These are phyloP conservation scores for Ceryle rudis DNA, from an alignment of 2,797 vertebrate genomes.

Conservation along the genomic window DNA sequence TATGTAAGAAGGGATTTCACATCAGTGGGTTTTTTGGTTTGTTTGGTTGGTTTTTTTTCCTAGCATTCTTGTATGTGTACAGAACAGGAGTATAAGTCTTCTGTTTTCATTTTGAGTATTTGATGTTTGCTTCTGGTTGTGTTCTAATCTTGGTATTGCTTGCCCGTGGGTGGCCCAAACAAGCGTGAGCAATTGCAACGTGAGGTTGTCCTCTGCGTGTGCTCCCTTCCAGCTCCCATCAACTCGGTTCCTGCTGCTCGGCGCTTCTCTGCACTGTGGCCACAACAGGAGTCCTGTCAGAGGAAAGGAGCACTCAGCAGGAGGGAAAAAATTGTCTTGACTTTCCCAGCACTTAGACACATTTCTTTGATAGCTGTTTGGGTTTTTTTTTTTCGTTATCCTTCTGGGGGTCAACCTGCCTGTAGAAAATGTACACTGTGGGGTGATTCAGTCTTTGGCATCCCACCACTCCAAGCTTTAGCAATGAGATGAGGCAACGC, in stretches of 20 bases:
- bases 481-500: not conserved
- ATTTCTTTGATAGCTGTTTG: not conserved
- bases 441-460: not conserved
- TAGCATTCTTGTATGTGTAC: not conserved
- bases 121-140: not conserved
- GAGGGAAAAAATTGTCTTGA: not conserved
- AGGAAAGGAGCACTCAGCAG: not conserved
- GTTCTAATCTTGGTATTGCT: not conserved
- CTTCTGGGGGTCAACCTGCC: not conserved
- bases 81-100: not conserved
- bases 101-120: not conserved
- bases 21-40: fast-evolving
- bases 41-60: not conserved
- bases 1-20: not conserved
- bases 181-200: not conserved
- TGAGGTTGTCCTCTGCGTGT: not conserved
- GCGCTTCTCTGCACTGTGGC: not conserved
- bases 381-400: not conserved
- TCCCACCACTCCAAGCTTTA: not conserved
- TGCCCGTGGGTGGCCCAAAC: not conserved
- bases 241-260: not conserved
- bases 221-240: not conserved
- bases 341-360: too few relatives aligned
- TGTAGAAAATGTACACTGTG: not conserved
- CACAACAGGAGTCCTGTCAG: fast-evolving